phyloP scores from a whole-genome alignment of 2,888 invertebrate species.

The Osedax fenrisi region DNA sequence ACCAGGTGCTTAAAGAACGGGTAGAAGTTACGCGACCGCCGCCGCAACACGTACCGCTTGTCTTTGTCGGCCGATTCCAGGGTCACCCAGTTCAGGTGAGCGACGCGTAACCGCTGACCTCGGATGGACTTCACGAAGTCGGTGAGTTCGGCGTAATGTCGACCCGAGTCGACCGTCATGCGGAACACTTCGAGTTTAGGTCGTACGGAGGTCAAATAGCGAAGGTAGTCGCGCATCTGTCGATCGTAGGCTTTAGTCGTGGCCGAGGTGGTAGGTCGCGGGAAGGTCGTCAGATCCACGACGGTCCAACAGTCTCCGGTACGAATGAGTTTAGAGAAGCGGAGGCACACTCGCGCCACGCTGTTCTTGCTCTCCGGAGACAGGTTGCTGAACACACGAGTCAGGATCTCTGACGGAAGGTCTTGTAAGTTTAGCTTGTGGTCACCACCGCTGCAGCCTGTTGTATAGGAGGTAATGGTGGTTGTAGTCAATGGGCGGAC shows the following conservation, averaged over 20 bases:
- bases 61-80: background rate
- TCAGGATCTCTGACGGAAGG: background rate
- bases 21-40: background rate
- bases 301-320: background rate
- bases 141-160: background rate
- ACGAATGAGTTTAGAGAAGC: background rate
- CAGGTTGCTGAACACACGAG: background rate
- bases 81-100: background rate
- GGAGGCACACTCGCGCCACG: background rate
- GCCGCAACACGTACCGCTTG: background rate
- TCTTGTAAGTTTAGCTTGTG: no score
- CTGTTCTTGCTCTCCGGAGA: background rate
- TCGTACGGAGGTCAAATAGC: background rate
- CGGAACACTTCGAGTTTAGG: background rate
- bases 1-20: background rate
- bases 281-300: background rate
- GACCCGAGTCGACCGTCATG: background rate
- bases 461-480: no score
- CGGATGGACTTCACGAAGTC: background rate
- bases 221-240: background rate
- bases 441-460: no score
- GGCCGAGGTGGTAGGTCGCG: background rate
- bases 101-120: background rate
- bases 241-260: background rate
- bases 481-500: no score